Evolutionary conservation across 2,888 invertebrate genomes (phyloP).

Genomic region (Mechanitis messenoides): DNA sequence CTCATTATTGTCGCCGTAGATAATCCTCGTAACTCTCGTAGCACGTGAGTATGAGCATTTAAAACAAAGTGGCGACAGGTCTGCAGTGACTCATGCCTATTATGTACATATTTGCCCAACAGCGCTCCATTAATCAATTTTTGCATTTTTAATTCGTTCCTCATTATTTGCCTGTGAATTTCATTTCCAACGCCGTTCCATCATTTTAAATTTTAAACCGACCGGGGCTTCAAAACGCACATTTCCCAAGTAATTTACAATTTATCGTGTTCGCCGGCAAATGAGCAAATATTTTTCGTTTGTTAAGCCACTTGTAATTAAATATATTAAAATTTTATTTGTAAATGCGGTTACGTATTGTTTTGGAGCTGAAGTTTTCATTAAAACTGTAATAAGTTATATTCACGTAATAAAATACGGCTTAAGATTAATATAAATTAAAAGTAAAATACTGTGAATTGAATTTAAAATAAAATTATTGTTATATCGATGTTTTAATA

Average conservation of each 20-base stretch:
- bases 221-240: conserved; percentile 54
- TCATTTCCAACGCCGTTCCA: conserved; percentile 61
- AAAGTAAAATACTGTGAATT: too few species aligned
- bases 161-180: conserved; percentile 73
- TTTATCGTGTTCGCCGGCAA: conserved; percentile 70
- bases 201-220: conserved; percentile 67
- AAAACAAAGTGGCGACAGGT: conserved; percentile 30
- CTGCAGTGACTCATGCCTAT: conserved; percentile 43
- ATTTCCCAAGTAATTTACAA: conserved; percentile 73
- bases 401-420: conserved; percentile 4
- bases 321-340: conserved; percentile 60
- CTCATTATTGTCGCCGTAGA: too few species aligned
- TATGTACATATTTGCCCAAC: conserved; percentile 64
- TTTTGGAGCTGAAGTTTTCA: conserved; percentile 42
- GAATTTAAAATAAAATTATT: too few species aligned
- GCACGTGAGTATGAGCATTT: too few species aligned
- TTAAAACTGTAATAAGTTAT: conserved; percentile 32
- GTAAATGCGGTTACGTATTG: conserved; percentile 48
- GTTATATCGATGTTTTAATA: too few species aligned
- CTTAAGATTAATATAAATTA: too few species aligned
- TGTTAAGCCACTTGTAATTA: conserved; percentile 69
- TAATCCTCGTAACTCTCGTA: too few species aligned
- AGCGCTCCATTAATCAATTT: conserved; percentile 73
- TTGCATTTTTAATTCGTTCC: conserved; percentile 73
- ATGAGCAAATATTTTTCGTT: conserved; percentile 72